Percentiles rank a stretch among this genome's conserved stretches.
phyloP scores from a whole-genome alignment of 2,797 vertebrate genomes.

The Myotis daubentonii region DNA sequence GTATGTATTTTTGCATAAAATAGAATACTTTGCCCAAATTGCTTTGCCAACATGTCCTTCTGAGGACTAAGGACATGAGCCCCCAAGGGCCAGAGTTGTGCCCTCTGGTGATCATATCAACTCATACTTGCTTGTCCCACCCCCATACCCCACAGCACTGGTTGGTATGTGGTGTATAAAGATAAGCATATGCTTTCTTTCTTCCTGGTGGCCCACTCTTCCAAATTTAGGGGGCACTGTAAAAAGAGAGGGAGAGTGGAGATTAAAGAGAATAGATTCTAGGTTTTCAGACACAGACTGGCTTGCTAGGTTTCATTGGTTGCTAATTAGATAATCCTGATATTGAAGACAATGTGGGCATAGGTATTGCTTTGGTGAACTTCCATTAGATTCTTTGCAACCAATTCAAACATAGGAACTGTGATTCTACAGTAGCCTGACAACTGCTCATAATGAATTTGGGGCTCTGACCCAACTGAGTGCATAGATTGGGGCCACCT shows the following conservation, averaged over 20 bases:
- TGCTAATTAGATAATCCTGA: not conserved
- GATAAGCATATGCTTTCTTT: rapidly evolving
- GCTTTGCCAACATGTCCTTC: too few species aligned
- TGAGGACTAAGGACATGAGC: too few species aligned
- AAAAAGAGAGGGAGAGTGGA: rapidly evolving
- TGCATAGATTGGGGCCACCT: rapidly evolving
- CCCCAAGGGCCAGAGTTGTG: rapidly evolving
- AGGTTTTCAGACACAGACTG: not conserved
- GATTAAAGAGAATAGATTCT: rapidly evolving
- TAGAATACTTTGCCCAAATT: not conserved
- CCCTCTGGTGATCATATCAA: rapidly evolving
- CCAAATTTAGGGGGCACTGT: rapidly evolving
- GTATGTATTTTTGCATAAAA: not conserved
- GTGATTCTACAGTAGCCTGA: not conserved
- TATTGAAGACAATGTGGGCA: not conserved
- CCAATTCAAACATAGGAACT: not conserved
- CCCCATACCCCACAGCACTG: rapidly evolving
- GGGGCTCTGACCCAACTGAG: not conserved
- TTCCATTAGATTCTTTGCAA: not conserved
- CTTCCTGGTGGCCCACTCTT: not conserved
- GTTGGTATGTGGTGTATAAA: not conserved
- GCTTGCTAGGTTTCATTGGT: not conserved
- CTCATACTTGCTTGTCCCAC: rapidly evolving
- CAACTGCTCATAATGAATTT: not conserved
- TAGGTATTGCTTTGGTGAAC: not conserved